These are phyloP conservation scores for Dexiosoma caninum DNA, from an alignment of 2,888 invertebrate genomes.

Conservation along the genomic window DNA sequence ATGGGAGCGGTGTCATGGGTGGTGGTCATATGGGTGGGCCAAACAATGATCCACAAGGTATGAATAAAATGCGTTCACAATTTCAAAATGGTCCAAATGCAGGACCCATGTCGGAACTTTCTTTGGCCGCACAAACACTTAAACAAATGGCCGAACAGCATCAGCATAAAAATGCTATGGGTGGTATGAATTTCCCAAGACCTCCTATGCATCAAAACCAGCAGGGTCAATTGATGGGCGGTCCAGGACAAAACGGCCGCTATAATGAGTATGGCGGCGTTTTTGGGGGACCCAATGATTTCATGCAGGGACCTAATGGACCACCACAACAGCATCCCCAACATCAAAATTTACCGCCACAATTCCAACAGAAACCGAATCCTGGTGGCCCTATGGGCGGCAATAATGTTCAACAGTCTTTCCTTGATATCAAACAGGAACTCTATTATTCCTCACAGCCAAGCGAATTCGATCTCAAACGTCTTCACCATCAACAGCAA, in stretches of 20 bases:
- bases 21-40: conserved; percentile 65
- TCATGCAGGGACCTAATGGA: conserved; percentile 75
- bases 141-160: conserved; percentile 99
- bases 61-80: conserved; percentile 73
- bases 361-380: conserved; percentile 72
- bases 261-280: conserved; percentile 81
- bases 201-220: conserved; percentile 76
- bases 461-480: conserved; percentile 78
- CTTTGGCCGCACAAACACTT: conserved; percentile 95
- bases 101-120: conserved; percentile 83
- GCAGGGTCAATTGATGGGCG: conserved; percentile 79
- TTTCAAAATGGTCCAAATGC: conserved; percentile 71
- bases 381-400: conserved; percentile 65
- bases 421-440: conserved; percentile 81
- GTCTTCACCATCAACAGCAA: conserved; percentile 76
- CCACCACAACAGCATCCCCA: conserved; percentile 73
- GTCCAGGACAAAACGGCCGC: conserved; percentile 77
- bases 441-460: conserved; percentile 78
- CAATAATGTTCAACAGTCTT: conserved; percentile 76
- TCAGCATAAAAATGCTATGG: conserved; percentile 89
- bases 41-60: conserved; percentile 65
- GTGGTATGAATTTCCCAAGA: conserved; percentile 80
- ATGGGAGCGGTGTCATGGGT: conserved; percentile 63
- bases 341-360: conserved; percentile 69
- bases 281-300: conserved; percentile 80